Evolutionary conservation across 2,797 vertebrate genomes (phyloP).

Genomic region (Intellagama lesueurii): DNA sequence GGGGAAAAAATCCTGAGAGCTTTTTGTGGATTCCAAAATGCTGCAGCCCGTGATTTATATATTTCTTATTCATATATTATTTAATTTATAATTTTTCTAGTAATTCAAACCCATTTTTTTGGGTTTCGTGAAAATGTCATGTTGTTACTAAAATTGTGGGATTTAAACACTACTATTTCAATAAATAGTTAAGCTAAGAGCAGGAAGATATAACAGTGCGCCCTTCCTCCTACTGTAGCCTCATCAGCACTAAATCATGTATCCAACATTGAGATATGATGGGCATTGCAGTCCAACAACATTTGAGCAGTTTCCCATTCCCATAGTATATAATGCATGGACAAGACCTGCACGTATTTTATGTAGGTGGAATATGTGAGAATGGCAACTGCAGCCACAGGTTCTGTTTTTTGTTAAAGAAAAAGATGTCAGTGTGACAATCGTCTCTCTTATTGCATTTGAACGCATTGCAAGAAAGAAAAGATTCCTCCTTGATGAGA

Average conservation of each 20-base stretch:
- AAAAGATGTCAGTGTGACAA: not conserved
- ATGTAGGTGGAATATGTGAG: conserved; percentile 28
- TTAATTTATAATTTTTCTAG: not conserved
- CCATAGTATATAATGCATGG: not conserved
- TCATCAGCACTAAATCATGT: not conserved
- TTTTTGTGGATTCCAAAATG: not conserved
- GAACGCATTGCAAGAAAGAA: conserved; percentile 24
- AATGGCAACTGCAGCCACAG: not conserved
- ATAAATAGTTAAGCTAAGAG: not conserved
- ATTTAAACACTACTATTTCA: not conserved
- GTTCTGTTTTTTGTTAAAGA: not conserved
- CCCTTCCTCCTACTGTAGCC: not conserved
- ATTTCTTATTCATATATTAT: not conserved
- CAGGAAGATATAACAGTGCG: not conserved
- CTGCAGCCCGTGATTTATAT: not conserved
- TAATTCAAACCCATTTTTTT: no score
- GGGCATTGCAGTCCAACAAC: not conserved
- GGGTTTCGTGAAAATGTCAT: not conserved
- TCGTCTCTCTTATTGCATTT: conserved; percentile 1
- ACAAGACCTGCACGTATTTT: not conserved
- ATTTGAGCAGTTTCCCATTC: not conserved
- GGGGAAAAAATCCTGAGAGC: no score
- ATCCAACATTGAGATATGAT: not conserved
- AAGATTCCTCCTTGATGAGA: not conserved
- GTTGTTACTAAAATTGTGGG: not conserved